phyloP scores from a whole-genome alignment of 2,113 vertebrate species.

The Spermophilus dauricus region DNA sequence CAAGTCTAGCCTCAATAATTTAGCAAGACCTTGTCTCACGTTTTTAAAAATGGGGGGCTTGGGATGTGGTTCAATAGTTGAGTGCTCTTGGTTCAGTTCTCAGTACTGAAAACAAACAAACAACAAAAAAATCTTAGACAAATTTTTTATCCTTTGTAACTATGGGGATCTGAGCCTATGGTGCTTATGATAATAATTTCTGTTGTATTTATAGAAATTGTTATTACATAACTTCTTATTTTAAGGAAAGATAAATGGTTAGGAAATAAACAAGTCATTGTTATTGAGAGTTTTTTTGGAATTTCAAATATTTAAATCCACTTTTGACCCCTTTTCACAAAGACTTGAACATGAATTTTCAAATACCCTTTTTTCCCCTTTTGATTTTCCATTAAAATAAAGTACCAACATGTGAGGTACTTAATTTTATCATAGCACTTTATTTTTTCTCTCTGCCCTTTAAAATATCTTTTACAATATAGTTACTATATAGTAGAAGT shows the following conservation, averaged over 20 bases:
- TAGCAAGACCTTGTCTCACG: too few species aligned
- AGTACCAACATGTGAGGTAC: constrained; percentile 14
- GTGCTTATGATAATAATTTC: constrained; percentile 63
- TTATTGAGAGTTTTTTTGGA: constrained; percentile 52
- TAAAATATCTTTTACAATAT: constrained; percentile 40
- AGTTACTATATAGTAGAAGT: constrained; percentile 6
- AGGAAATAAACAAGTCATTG: constrained; percentile 54
- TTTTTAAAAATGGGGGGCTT: too few species aligned
- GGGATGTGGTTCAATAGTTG: too few species aligned
- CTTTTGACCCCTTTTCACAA: constrained; percentile 68
- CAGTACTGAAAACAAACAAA: too few species aligned
- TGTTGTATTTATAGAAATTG: constrained; percentile 55
- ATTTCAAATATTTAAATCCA: constrained; percentile 49
- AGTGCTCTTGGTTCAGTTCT: too few species aligned
- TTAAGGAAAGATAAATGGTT: constrained; percentile 72
- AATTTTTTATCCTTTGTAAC: constrained; percentile 67
- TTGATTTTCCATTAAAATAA: neutral
- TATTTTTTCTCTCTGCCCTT: constrained; percentile 55
- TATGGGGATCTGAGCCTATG: neutral
- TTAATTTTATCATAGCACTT: neutral
- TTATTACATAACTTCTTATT: constrained; percentile 68
- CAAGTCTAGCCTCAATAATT: too few species aligned
- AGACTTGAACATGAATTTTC: constrained; percentile 46
- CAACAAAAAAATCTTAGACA: neutral
- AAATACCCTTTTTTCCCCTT: neutral